Percentiles rank a stretch among this genome's conserved stretches.
Conservation (phyloP, 2,797 vertebrate genomes). For the Sebastes alutus region DNA sequence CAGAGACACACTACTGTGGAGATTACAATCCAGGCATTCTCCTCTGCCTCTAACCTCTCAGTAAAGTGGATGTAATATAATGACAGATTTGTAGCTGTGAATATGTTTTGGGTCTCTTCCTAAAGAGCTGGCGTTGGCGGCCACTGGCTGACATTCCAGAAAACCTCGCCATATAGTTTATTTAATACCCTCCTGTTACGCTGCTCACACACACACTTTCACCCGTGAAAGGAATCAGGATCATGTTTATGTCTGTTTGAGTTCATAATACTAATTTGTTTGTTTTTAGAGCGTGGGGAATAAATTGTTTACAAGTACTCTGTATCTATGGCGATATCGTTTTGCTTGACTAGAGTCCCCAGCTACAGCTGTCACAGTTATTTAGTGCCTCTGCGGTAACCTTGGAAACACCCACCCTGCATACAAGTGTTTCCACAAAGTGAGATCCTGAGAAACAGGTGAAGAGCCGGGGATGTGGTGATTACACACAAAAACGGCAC, state of each 20-base stretch:
- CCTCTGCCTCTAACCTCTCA: conserved; percentile 52
- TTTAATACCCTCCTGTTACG: conserved; percentile 16
- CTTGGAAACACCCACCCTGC: conserved; percentile 77
- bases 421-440: conserved; percentile 68
- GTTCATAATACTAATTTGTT: conserved; percentile 49
- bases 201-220: conserved; percentile 6
- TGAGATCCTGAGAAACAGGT: conserved; percentile 72
- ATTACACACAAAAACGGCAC: conserved; percentile 34
- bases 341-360: conserved; percentile 75
- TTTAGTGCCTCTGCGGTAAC: conserved; percentile 78
- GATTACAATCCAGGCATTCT: conserved; percentile 71
- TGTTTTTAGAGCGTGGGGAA: conserved; percentile 43
- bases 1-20: conserved; percentile 60
- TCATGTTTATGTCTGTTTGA: conserved; percentile 13
- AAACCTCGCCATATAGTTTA: conserved; percentile 13
- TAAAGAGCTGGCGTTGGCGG: conserved; percentile 33
- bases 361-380: conserved; percentile 78
- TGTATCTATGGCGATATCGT: conserved; percentile 71
- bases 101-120: conserved; percentile 39
- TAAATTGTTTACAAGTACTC: conserved; percentile 64
- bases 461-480: conserved; percentile 53
- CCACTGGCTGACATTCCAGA: conserved; percentile 15
- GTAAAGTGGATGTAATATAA: conserved; percentile 56
- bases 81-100: conserved; percentile 54
- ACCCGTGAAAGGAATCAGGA: conserved; percentile 20